Conservation (phyloP, 2,797 vertebrate species). For the Acipenser ruthenus region DNA sequence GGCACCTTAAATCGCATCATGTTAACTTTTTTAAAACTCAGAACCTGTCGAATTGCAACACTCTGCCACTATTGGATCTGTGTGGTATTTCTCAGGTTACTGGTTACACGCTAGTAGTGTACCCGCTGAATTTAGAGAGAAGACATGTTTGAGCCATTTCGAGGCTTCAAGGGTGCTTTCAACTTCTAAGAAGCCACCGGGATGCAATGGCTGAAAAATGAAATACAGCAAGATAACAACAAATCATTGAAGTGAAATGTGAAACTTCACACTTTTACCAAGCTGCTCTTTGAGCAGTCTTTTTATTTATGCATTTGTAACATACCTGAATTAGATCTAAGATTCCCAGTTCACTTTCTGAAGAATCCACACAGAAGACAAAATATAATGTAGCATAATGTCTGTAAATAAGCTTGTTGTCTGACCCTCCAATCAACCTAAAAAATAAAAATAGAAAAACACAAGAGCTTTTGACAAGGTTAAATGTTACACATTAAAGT, state of each 20-base stretch:
- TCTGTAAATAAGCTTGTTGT: slow-evolving; percentile 97
- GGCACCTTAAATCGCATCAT: no score
- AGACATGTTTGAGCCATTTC: no score
- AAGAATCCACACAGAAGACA: slow-evolving; percentile 97
- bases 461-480: background rate
- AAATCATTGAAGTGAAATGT: background rate
- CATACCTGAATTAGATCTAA: slow-evolving; percentile 96
- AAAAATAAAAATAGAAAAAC: slow-evolving; percentile 13
- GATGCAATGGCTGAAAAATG: background rate
- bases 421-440: slow-evolving; percentile 89
- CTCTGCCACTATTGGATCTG: no score
- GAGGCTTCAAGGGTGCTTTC: no score
- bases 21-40: no score
- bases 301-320: background rate
- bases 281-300: no score
- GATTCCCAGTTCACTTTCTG: slow-evolving; percentile 96
- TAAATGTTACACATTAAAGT: no score
- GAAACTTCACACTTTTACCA: no score
- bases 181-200: background rate
- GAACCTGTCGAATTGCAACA: no score
- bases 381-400: slow-evolving; percentile 97
- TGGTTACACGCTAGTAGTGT: no score
- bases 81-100: no score
- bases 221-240: background rate
- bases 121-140: no score